phyloP scores from a whole-genome alignment of 2,113 vertebrate species.

The Ceyx melanurus region DNA sequence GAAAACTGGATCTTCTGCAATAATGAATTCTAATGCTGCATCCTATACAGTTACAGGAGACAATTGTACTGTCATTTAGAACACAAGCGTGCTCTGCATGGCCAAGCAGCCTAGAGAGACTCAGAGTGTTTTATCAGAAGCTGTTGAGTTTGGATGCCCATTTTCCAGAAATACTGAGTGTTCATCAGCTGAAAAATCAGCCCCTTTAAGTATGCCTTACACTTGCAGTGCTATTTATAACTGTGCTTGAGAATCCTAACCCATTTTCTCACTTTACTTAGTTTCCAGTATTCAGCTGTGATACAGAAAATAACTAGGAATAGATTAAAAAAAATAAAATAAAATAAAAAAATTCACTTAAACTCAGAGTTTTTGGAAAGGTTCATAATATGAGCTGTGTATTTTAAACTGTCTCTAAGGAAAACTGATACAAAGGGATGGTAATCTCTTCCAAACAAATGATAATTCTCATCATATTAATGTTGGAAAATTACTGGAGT shows the following conservation, averaged over 20 bases:
- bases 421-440: background rate
- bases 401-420: background rate
- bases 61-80: background rate
- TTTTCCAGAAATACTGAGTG: background rate
- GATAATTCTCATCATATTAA: background rate
- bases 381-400: background rate
- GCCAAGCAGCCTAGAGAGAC: background rate
- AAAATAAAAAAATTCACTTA: background rate
- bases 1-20: background rate
- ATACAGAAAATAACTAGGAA: background rate
- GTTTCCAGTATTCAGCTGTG: background rate
- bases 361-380: background rate
- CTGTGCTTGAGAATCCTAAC: background rate
- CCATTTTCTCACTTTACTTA: background rate
- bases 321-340: background rate
- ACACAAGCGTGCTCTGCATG: background rate
- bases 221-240: background rate
- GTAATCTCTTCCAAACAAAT: background rate
- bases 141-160: background rate
- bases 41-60: slow-evolving; percentile 1
- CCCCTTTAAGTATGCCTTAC: background rate
- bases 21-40: background rate
- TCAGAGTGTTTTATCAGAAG: background rate
- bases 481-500: background rate
- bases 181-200: background rate